Conservation (phyloP, 2,888 invertebrate genomes). For the Mallateleia sp. region DNA sequence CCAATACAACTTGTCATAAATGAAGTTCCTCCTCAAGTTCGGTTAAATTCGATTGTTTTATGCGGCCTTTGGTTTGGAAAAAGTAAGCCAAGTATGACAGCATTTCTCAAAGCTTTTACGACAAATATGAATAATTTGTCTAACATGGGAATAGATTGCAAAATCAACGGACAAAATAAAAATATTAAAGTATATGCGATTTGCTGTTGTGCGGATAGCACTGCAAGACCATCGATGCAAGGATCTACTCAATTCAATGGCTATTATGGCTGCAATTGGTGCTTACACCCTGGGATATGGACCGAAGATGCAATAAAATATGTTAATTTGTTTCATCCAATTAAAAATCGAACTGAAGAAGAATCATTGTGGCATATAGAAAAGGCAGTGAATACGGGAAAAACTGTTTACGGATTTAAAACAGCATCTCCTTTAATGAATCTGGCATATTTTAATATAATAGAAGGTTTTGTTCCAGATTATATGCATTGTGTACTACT, state of each 20-base stretch:
- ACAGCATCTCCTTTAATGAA: no score
- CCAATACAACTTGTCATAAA: conserved; percentile 34
- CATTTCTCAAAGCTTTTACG: conserved; percentile 41
- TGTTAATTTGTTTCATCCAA: not conserved
- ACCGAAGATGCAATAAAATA: not conserved
- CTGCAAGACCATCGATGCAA: conserved; percentile 33
- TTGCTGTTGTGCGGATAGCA: conserved; percentile 39
- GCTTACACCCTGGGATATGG: no score
- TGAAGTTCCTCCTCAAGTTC: conserved; percentile 9
- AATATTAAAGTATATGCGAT: not conserved
- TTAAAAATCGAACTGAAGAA: conserved; percentile 16
- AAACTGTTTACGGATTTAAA: no score
- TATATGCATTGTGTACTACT: no score
- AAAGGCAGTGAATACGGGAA: not conserved
- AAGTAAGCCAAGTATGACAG: conserved; percentile 42
- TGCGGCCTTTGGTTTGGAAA: conserved; percentile 1
- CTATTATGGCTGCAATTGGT: no score
- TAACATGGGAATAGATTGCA: conserved; percentile 36
- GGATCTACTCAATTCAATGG: no score
- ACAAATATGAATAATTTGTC: conserved; percentile 41
- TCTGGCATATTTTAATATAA: no score
- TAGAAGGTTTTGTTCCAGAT: no score
- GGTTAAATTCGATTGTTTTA: conserved; percentile 18
- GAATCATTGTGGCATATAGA: not conserved
- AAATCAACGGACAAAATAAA: conserved; percentile 19